Evolutionary conservation across 23 tunicate genomes (phyloP), one percentile per base, ranked within the genome.

Genomic region (Diplosoma virens): DNA sequence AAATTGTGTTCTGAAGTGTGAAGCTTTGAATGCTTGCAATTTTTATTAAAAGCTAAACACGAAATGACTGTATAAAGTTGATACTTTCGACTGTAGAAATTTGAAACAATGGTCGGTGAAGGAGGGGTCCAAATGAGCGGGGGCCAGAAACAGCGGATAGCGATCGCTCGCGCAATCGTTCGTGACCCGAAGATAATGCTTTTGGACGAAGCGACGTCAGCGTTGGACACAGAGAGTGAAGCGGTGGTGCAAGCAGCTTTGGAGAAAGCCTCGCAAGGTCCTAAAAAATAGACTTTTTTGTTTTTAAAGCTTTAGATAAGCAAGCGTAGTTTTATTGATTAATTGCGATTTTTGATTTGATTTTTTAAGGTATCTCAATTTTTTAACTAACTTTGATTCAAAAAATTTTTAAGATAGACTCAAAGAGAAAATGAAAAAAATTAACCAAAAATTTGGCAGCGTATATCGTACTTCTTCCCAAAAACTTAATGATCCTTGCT

Each of bases 71-170:
- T 7, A 41, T 41, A 41, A 41, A 41, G 50, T 7, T 41, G 14
- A 41, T 41, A 41, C 9, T 14, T 41, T 7, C 50, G 9, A 41
- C 14, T 41, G 20, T 1, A 86, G 93, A 86, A 86, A 79, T 86
- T 86, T 34, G 85, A 89, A 29, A 89, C 96, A 1, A 58, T 76
- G 64, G 96, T 89, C 6, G 96, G 96, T 59, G 96, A 89, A 58
- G 33, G 98, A 83, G 29, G 83, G 75, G 59, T 72, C 6, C 94
- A 87, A 58, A 87, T 94, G 90, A 82, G 90, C 37, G 99, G 99
- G 17, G 99, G 99, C 27, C 99, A 94, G 70, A 94, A 94, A 54
- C 99, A 94, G 48, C 58, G 99, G 32, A 94, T 94, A 30, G 99
- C 99, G 6, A 94, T 94, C 41, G 99, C 99, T 58, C 87, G 99